Base-by-base conservation (phyloP, 2,113 vertebrate genomes). In the Mesitornis unicolor region DNA sequence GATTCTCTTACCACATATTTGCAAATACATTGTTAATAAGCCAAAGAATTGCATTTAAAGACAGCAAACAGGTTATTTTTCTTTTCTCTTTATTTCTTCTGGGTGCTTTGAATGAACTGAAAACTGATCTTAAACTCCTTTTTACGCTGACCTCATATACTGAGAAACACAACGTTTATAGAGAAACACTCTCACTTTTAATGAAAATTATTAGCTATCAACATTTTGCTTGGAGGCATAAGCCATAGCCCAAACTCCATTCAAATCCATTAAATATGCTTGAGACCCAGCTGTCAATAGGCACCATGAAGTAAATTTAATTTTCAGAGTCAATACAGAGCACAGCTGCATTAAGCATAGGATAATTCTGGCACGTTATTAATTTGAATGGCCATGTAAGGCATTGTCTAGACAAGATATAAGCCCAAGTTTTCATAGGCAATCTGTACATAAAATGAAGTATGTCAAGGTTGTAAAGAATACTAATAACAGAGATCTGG, bases 291-390 rank as follows among this genome's bases (percentile, higher is more conserved):
- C 98, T 98, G 98, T 98, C 98, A 98, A 98, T 98, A 98, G 90
- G 90, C 85, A 96, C 68, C 83, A 94, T 85, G 96, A 92, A 97
- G 97, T 97, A 98, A 98, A 98, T 98, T 98, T 98, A 98, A 98
- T 98, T 98, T 98, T 97, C 97, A 98, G 97, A 98, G 98, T 98
- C 98, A 98, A 98, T 98, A 98, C 88, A 95, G 97, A 98, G 97
- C 97, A 97, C 98, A 98, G 98, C 97, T 98, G 98, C 97, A 98
- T 98, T 98, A 98, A 98, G 95, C 95, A 93, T 98, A 98, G 95
- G 98, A 98, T 98, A 98, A 98, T 98, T 98, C 97, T 98, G 97
- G 90, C 97, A 98, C 96, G 92, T 98, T 98, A 98, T 98, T 98
- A 98, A 98, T 98, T 98, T 98, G 98, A 98, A 98, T 97, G 95